A percentile compares a stretch with the other conserved stretches of the same genome.
Conservation (phyloP, 1,140 invertebrate species). For the Drosophila ironensis region DNA sequence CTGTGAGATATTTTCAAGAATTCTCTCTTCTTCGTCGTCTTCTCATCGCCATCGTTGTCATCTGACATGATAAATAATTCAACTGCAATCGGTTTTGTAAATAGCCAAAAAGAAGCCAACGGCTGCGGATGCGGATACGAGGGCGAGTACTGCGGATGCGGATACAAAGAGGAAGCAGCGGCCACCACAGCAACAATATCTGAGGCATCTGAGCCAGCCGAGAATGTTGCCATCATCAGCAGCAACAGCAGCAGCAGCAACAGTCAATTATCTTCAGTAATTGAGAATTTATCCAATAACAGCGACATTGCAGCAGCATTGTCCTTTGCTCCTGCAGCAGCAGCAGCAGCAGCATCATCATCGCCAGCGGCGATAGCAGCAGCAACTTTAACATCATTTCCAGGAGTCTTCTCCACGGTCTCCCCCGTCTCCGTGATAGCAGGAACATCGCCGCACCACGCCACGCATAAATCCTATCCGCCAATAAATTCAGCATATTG, state of each 20-base stretch:
- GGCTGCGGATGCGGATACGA: constrained; percentile 3
- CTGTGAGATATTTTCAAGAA: constrained; percentile 79
- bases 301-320: constrained; percentile 68
- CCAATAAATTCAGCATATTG: constrained; percentile 91
- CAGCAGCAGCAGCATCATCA: constrained; percentile 14
- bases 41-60: constrained; percentile 31
- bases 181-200: constrained; percentile 6
- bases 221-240: constrained; percentile 25
- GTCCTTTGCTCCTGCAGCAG: constrained; percentile 45
- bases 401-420: background rate
- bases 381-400: constrained; percentile 26
- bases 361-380: constrained; percentile 24
- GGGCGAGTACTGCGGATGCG: constrained; percentile 7
- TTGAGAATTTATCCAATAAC: constrained; percentile 82
- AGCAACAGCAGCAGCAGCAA: constrained; percentile 15
- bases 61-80: constrained; percentile 81
- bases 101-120: constrained; percentile 54
- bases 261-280: constrained; percentile 81
- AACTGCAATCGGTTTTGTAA: constrained; percentile 76
- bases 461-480: constrained; percentile 85
- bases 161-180: constrained; percentile 2
- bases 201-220: constrained; percentile 25
- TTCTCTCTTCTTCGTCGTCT: constrained; percentile 67
- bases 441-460: constrained; percentile 35
- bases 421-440: constrained; percentile 1